Conservation (phyloP, 2,888 invertebrate species). For the Drosophila silvestris region DNA sequence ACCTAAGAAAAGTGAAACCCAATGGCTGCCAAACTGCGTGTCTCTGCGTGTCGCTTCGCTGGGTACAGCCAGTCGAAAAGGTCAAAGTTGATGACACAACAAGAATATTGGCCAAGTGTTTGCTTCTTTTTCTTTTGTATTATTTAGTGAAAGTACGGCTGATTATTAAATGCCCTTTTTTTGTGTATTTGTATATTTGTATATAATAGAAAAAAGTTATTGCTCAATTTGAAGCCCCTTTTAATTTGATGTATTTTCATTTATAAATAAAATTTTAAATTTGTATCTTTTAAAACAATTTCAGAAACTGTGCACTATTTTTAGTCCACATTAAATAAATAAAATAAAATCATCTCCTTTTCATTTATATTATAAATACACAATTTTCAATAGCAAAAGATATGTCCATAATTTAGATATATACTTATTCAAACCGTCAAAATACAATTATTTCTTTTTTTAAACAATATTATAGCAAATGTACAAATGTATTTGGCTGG, state of each 20-base stretch:
- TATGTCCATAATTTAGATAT: too few species aligned
- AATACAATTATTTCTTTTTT: too few species aligned
- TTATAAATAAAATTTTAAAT: too few species aligned
- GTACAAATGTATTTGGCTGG: neutral
- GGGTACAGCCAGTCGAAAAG: slow-evolving; percentile 63
- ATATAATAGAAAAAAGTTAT: neutral
- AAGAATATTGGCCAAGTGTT: slow-evolving; percentile 18
- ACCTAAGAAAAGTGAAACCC: slow-evolving; percentile 63
- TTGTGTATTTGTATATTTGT: neutral
- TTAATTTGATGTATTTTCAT: neutral
- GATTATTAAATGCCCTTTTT: slow-evolving; percentile 10
- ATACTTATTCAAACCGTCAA: too few species aligned
- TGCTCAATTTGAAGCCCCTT: neutral
- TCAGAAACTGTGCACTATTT: too few species aligned
- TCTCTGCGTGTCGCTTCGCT: neutral
- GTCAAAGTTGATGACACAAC: slow-evolving; percentile 63
- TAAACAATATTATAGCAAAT: too few species aligned
- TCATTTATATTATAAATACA: neutral
- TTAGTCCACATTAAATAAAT: neutral
- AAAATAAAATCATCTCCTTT: neutral
- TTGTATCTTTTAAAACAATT: too few species aligned
- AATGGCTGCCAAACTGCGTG: slow-evolving; percentile 57
- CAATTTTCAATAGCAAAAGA: neutral
- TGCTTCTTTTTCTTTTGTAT: neutral
- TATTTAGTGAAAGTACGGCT: neutral